Evolutionary conservation across 2,888 invertebrate species (phyloP).

Genomic region (Lochmaea crataegi): DNA sequence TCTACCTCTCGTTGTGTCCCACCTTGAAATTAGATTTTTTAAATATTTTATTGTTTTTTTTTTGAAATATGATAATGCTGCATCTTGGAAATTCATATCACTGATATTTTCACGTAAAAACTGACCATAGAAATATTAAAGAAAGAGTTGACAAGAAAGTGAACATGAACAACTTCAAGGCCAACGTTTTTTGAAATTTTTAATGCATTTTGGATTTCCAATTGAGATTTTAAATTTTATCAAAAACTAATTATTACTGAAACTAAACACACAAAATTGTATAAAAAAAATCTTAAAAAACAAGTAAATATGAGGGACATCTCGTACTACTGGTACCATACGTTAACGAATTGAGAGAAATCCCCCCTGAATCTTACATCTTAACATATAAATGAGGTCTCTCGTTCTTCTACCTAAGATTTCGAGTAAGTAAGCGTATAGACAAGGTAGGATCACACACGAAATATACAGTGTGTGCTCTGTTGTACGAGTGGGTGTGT

Average conservation of each 20-base stretch:
- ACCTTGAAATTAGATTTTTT: not conserved
- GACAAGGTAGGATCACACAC: slow-evolving; percentile 48
- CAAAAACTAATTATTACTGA: too few relatives aligned
- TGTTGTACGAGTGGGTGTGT: slow-evolving; percentile 51
- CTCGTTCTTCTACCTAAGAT: slow-evolving; percentile 51
- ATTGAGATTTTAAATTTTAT: too few relatives aligned
- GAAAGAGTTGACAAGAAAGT: too few relatives aligned
- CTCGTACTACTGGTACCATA: slow-evolving; percentile 13
- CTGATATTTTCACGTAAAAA: too few relatives aligned
- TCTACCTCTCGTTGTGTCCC: not conserved
- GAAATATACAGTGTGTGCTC: slow-evolving; percentile 41
- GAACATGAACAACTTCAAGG: too few relatives aligned
- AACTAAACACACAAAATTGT: too few relatives aligned
- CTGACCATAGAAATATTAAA: too few relatives aligned
- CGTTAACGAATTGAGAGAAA: slow-evolving; percentile 34
- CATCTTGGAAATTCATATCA: too few relatives aligned
- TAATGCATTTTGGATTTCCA: too few relatives aligned
- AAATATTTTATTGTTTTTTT: not conserved
- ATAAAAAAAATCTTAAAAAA: too few relatives aligned
- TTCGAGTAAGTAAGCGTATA: slow-evolving; percentile 51
- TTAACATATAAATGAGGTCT: slow-evolving; percentile 50
- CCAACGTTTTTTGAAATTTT: too few relatives aligned
- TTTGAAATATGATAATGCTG: too few relatives aligned
- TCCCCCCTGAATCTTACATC: slow-evolving; percentile 43
- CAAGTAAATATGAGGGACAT: not conserved